Evolutionary conservation across 2,888 invertebrate species (phyloP), one percentile per base, ranked within the genome.

Genomic region (Didymodactylos carnosus): DNA sequence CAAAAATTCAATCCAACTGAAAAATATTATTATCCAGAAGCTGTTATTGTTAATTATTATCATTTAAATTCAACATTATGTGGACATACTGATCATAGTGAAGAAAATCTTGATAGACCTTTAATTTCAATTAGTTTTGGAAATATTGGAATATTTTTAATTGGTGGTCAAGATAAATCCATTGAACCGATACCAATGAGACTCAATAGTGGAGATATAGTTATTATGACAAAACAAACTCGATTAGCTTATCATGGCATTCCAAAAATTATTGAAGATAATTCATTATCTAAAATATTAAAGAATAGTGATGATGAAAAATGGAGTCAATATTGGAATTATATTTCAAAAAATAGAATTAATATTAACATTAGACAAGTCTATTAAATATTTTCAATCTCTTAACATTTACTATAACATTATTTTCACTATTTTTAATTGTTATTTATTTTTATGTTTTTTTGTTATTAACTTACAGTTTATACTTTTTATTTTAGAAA

Each of bases 41-140:
- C 98, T 23, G 93, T 92, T 0, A 97, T 98, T 78, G 88, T 97
- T 0, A 98, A 98, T 84, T 97, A 90, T 82, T 98, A 98, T 82
- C 90, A 92, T 78, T 87, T 91, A 85, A 91, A 92, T 80, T 92
- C 94, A 0, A 92, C 91, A 3, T 85, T 98, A 43, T 90, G 92
- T 2, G 92, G 92, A 0, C 98, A 98, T 81, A 91, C 91, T 0
- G 98, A 98, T 84, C 90, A 91, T 80, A 95, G 95, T 0, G 95
- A 97, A 84, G 89, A 92, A 84, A 35, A 29, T n/a, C 85, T 89
- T 69, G 86, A 87, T 39, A 92, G 94, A 6, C 97, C 98, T 0
- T 84, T 98, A 41, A 88, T 97, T 79, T 97, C 97, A 0, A 87
- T 91, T 78, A 91, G 95, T 84, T 92, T 98, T 84, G 98, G 97